Evolutionary conservation across 2,888 invertebrate species (phyloP).

Genomic region (Tetropium fuscum): DNA sequence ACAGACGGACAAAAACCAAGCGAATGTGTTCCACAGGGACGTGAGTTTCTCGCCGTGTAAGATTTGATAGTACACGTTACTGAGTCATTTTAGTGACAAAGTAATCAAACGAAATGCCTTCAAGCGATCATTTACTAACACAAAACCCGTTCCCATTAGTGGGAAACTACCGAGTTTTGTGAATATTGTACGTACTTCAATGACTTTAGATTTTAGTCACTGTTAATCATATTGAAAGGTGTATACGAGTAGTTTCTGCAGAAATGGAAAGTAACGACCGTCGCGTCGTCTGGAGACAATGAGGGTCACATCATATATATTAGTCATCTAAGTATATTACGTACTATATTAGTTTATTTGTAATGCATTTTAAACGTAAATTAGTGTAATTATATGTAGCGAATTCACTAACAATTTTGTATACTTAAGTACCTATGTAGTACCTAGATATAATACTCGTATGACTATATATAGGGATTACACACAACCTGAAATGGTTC

Average conservation of each 20-base stretch:
- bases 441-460: too few species aligned
- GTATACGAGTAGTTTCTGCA: not conserved
- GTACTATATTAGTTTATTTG: too few species aligned
- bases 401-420: too few species aligned
- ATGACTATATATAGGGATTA: too few species aligned
- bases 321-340: too few species aligned
- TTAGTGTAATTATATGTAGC: too few species aligned
- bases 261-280: slow-evolving; percentile 21
- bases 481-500: too few species aligned
- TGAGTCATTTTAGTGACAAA: slow-evolving; percentile 27
- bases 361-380: too few species aligned
- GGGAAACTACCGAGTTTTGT: slow-evolving; percentile 24
- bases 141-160: slow-evolving; percentile 16
- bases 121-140: not conserved
- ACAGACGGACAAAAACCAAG: slow-evolving; percentile 10
- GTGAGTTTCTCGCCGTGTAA: slow-evolving; percentile 14
- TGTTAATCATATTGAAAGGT: not conserved
- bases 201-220: not conserved
- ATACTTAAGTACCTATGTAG: too few species aligned
- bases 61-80: slow-evolving; percentile 8
- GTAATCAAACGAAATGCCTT: slow-evolving; percentile 11
- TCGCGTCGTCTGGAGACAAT: not conserved
- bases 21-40: slow-evolving; percentile 8
- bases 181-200: slow-evolving; percentile 6
- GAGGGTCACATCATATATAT: too few species aligned